A percentile compares a stretch with the other conserved stretches of the same genome.
These are phyloP conservation scores for Salmo trutta DNA, from an alignment of 2,797 vertebrate species.

Conservation along the genomic window DNA sequence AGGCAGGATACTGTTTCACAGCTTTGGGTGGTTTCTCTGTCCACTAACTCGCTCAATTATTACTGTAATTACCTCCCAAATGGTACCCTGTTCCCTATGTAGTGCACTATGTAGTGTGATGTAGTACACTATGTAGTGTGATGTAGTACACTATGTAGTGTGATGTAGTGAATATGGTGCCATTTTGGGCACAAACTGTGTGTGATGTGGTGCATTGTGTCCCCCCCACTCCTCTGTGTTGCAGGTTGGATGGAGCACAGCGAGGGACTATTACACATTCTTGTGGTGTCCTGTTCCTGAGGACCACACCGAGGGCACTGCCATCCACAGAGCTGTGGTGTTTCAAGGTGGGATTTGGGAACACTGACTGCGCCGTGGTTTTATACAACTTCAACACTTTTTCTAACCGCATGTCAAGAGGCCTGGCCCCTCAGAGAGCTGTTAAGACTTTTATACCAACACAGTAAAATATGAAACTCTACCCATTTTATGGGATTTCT, in stretches of 20 bases:
- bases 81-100: too few species aligned
- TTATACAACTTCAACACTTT: constrained; percentile 53
- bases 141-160: too few species aligned
- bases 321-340: constrained; percentile 89
- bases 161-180: neutral
- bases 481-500: constrained; percentile 22
- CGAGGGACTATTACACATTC: constrained; percentile 98
- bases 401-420: constrained; percentile 45
- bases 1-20: too few species aligned
- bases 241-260: constrained; percentile 98
- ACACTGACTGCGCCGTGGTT: constrained; percentile 17
- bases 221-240: constrained; percentile 51
- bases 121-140: too few species aligned
- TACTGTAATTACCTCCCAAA: too few species aligned
- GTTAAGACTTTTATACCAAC: constrained; percentile 53
- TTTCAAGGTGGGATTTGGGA: constrained; percentile 89
- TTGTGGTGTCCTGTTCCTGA: constrained; percentile 98
- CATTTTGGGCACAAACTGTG: neutral
- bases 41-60: too few species aligned
- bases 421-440: constrained; percentile 32
- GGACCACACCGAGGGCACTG: constrained; percentile 88
- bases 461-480: constrained; percentile 46
- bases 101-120: too few species aligned
- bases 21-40: too few species aligned
- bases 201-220: neutral